phyloP scores from a whole-genome alignment of 2,888 invertebrate genomes.

The Allygus modestus region DNA sequence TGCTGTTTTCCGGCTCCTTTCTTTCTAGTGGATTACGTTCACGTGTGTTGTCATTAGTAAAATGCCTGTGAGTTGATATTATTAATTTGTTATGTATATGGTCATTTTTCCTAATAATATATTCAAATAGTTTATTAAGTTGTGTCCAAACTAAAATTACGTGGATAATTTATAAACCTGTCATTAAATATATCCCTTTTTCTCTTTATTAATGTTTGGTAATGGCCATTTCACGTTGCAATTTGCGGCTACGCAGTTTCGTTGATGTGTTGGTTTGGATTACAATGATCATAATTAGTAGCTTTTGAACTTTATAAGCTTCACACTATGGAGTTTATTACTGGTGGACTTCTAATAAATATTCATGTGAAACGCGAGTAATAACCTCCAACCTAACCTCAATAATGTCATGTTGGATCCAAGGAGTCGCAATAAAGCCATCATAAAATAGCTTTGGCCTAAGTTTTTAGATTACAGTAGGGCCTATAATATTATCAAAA shows the following conservation, averaged over 20 bases:
- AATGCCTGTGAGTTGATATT: slow-evolving; percentile 45
- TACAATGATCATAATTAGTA: no score
- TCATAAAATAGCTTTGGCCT: no score
- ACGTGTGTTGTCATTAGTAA: slow-evolving; percentile 47
- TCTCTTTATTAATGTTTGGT: not conserved
- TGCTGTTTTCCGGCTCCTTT: slow-evolving; percentile 39
- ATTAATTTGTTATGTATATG: not conserved
- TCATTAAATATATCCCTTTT: no score
- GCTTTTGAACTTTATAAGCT: no score
- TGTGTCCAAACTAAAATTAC: no score
- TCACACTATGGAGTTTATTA: no score
- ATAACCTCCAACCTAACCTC: not conserved
- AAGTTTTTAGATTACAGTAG: no score
- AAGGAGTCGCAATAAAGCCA: not conserved
- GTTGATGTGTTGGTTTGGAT: no score
- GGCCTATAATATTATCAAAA: no score
- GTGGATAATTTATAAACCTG: no score
- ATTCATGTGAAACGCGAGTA: no score
- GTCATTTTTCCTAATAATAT: not conserved
- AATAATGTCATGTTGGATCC: not conserved
- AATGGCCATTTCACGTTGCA: not conserved
- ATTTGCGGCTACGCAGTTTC: slow-evolving; percentile 1
- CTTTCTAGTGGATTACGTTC: slow-evolving; percentile 45
- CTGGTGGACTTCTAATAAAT: no score
- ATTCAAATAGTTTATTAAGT: not conserved